A percentile compares a stretch with the other conserved stretches of the same genome.
Conservation (phyloP, 2,888 invertebrate genomes). For the Drosophila greeni region DNA sequence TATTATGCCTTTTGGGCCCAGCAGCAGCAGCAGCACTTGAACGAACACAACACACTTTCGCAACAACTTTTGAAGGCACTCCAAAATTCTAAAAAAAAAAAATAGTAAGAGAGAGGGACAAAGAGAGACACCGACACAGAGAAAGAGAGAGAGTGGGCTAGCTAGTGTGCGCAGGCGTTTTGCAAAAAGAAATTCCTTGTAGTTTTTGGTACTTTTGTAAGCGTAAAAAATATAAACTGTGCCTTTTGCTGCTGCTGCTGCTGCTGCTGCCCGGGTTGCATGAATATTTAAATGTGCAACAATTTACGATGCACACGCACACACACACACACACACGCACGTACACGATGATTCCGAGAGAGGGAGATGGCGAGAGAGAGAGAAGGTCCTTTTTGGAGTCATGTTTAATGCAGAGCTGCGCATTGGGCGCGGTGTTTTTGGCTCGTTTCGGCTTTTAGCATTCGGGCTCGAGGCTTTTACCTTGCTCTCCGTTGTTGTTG, state of each 20-base stretch:
- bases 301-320: conserved; percentile 61
- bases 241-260: conserved; percentile 33
- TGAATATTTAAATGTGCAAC: conserved; percentile 62
- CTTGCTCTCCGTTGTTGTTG: conserved; percentile 67
- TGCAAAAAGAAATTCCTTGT: conserved; percentile 43
- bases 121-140: conserved; percentile 3
- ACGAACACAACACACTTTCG: conserved; percentile 42
- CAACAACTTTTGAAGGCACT: conserved; percentile 48
- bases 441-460: conserved; percentile 46
- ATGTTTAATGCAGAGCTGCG: conserved; percentile 66
- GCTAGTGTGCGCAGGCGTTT: conserved; percentile 62
- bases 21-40: conserved; percentile 48
- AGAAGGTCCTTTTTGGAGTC: conserved; percentile 46
- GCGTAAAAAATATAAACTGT: conserved; percentile 49
- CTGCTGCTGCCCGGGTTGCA: conserved; percentile 41
- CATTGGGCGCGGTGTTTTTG: conserved; percentile 69
- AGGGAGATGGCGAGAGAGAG: conserved; percentile 13
- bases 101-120: conserved; percentile 1
- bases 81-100: conserved; percentile 35
- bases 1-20: conserved; percentile 45
- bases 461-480: conserved; percentile 58
- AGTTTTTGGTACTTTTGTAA: conserved; percentile 47
- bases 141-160: conserved; percentile 6
- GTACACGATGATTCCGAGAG: background rate
- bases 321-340: background rate